Base-by-base conservation (phyloP, 1,140 invertebrate genomes). In the Chelonus insularis region DNA sequence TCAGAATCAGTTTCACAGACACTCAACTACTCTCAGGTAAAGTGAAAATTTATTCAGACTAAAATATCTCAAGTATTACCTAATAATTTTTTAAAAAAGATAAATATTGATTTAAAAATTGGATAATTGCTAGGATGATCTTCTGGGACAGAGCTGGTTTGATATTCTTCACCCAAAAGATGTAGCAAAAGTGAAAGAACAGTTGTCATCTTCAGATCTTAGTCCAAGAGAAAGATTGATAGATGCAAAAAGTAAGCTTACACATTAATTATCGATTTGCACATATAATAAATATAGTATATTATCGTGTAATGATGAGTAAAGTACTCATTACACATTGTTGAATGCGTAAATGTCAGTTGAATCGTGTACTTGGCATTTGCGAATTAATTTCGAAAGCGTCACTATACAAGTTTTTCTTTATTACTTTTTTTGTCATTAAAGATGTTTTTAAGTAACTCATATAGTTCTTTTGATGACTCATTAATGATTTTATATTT, bases 131-230 rank as follows among this genome's bases (percentile, higher is more conserved):
- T 80, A 94, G 91, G 84, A 86, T 56, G 95, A 98, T 73, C 80
- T 98, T 20, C 81, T 97, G 34, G 94, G 94, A 1, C 94, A 96
- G 79, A 96, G 93, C 73, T 88, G 94, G 85, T 97, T 97, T 79
- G 95, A 97, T 76, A 94, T 97, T 54, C 80, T 98, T 3, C 95
- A 98, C 79, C 95, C 95, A 0, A 95, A 96, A 77, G 95, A 97
- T 77, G 91, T 97, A 29, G 90, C 89, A 45, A 97, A 96, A 80
- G 93, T 97, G 0, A 98, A 97, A 78, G 95, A 97, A 74, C 95
- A 98, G 74, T 82, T 98, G 0, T 95, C 93, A 0, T 94, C 93
- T 0, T 91, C 92, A 0, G 93, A 97, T 81, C 85, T 95, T 16
- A 92, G 90, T 70, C 92, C 94, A 0, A 81, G 94, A 21, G 94